Percentiles rank a stretch among this genome's conserved stretches.
These are phyloP conservation scores for Ectobius pallidus DNA, from an alignment of 2,888 invertebrate species.

Conservation along the genomic window DNA sequence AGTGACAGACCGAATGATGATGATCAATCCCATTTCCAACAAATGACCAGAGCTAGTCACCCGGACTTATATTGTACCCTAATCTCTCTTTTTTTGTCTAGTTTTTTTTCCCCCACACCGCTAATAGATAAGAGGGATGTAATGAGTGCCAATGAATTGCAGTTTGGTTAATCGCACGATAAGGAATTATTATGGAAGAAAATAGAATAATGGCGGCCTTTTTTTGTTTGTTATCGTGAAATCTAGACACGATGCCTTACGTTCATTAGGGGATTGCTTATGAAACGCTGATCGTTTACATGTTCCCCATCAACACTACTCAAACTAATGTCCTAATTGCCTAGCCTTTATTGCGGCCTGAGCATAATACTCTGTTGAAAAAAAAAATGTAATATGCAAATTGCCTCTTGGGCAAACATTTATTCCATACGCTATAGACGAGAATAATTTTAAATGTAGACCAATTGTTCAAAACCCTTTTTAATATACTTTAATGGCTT, in stretches of 20 bases:
- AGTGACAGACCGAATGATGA: conserved; percentile 13
- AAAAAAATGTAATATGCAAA: no score
- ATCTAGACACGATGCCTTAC: conserved; percentile 11
- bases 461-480: no score
- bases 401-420: no score
- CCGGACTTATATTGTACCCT: conserved; percentile 5
- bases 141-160: conserved; percentile 4
- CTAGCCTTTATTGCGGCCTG: no score
- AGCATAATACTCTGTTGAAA: no score
- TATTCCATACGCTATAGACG: no score
- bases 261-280: conserved; percentile 14
- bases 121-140: conserved; percentile 2
- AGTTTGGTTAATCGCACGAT: conserved; percentile 2
- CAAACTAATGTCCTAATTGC: no score
- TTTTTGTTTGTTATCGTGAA: neutral
- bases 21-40: conserved; percentile 22
- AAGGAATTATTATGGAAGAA: conserved; percentile 9
- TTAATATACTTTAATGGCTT: no score
- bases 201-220: neutral
- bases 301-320: neutral
- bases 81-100: neutral
- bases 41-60: conserved; percentile 11
- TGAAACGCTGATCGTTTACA: conserved; percentile 7
- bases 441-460: no score
- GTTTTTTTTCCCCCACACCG: neutral